A percentile compares a stretch with the other conserved stretches of the same genome.
Evolutionary conservation across 2,797 vertebrate species (phyloP).

Genomic region (Geotrypetes seraphini): DNA sequence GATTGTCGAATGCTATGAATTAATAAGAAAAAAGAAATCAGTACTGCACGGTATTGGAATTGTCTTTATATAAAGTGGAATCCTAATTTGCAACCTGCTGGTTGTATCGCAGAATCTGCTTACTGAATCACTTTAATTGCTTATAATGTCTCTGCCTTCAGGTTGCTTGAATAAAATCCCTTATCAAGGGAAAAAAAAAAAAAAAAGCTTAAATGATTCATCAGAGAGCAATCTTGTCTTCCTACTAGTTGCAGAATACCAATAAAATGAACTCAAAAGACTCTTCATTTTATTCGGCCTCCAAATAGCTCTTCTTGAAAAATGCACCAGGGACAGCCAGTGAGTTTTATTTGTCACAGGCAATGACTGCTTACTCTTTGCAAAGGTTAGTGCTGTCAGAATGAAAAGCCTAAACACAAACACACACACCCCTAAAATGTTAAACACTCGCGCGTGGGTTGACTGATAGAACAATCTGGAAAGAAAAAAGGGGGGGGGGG

Average conservation of each 20-base stretch:
- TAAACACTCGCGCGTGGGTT: no score
- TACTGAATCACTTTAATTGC: constrained; percentile 18
- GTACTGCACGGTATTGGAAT: no score
- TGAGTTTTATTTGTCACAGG: constrained; percentile 1
- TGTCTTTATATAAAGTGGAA: constrained; percentile 2
- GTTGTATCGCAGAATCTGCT: background rate
- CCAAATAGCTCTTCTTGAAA: background rate
- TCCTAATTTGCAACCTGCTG: constrained; percentile 29
- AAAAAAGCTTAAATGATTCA: constrained; percentile 1
- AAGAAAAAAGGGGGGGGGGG: no score
- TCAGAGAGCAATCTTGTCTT: background rate
- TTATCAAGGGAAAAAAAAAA: no score
- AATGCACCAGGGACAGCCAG: background rate
- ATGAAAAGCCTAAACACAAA: background rate
- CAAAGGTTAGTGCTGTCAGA: constrained; percentile 12
- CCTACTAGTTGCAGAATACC: background rate
- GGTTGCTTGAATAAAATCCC: constrained; percentile 4
- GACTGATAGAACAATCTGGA: no score
- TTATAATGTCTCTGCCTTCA: constrained; percentile 6
- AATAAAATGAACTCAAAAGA: background rate
- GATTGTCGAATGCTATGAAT: no score
- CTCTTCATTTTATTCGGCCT: constrained; percentile 12
- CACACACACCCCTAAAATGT: no score
- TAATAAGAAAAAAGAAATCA: no score
- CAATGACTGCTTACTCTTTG: constrained; percentile 11